phyloP scores from a whole-genome alignment of 1,140 invertebrate species.

The Caenorhabditis tropicalis region DNA sequence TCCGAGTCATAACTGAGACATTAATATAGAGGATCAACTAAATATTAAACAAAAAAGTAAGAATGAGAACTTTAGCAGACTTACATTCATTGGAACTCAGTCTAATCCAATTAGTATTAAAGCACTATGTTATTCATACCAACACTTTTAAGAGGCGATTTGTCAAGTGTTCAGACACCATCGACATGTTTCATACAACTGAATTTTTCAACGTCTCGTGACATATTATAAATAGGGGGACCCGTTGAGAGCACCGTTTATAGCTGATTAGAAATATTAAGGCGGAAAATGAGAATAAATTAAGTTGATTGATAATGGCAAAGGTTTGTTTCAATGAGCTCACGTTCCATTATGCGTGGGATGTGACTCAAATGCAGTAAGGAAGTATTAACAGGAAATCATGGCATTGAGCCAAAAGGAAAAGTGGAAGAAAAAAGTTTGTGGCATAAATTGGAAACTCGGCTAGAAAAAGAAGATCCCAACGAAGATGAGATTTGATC shows the following conservation, averaged over 20 bases:
- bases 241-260: neutral
- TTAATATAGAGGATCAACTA: no score
- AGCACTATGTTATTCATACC: neutral
- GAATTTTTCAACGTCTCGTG: conserved; percentile 7
- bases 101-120: conserved; percentile 13
- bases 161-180: conserved; percentile 29
- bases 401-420: no score
- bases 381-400: neutral
- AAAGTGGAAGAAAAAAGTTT: neutral
- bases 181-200: neutral
- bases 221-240: conserved; percentile 11
- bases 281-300: conserved; percentile 18
- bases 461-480: neutral
- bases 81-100: neutral
- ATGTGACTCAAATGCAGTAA: neutral
- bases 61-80: neutral
- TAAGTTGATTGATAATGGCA: neutral
- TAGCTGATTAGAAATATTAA: neutral
- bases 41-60: no score
- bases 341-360: neutral
- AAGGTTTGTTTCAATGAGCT: neutral
- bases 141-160: neutral
- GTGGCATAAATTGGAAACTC: neutral
- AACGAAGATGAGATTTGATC: neutral
- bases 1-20: no score